Base-by-base conservation (phyloP, 2,113 vertebrate species). In the Scartelaos histophorus region DNA sequence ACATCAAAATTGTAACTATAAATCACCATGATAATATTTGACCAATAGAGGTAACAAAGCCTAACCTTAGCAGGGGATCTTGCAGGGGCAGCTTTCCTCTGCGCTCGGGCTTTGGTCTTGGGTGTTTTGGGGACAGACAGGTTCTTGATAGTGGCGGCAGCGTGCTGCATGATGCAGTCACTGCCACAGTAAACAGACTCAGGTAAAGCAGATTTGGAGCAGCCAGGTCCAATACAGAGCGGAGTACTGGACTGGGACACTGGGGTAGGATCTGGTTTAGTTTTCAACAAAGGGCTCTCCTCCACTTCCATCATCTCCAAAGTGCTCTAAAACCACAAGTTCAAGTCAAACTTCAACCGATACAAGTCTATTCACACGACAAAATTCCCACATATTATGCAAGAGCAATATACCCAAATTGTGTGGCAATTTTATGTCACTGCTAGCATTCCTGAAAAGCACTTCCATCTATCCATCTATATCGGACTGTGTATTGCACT, bases 171-270 rank as follows among this genome's bases (percentile, higher is more conserved):
- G 73, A 99, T 99, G 83, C 98, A 99, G 71, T 95, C 94, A 0
- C 88, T 96, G 85, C 98, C 95, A 81, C 98, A 99, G 84, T 99
- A 99, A 54, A 99, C 98, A 0, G 98, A 98, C 76, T 96, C 98
- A 0, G 93, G 94, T 65, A 96, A 90, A 0, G 97, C 95, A 69
- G 93, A 84, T 1, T 90, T 95, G 13, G 78, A 87, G 78, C 98
- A 99, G 56, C 94, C 94, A 0, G 96, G 95, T 5, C 97, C 98
- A 0, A 97, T 98, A 80, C 97, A 99, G 38, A 89, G 91, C 0
- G 96, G 87, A 13, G 91, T 84, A 46, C 90, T 90, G 60, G 90
- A 66, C 53, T 94, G 94, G 0, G 80, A 10, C 1, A 92, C 84
- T 92, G 83, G 81, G 53, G 79, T 69, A 19, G 38, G 46, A 58